Evolutionary conservation across 2,113 vertebrate genomes (phyloP).

Genomic region (Vimba vimba): DNA sequence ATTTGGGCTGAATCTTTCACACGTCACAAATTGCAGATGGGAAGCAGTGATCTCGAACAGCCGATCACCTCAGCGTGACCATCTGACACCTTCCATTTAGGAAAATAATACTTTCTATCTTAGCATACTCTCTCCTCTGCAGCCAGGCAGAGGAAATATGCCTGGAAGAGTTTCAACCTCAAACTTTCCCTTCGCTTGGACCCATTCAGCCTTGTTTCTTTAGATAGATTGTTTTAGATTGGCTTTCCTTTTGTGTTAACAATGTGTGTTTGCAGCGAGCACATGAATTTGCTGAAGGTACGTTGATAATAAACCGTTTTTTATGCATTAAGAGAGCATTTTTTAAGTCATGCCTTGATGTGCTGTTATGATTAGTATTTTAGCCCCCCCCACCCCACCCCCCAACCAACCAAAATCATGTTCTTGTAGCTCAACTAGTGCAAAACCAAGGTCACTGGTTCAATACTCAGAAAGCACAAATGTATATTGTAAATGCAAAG

Average conservation of each 20-base stretch:
- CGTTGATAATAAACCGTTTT: background rate
- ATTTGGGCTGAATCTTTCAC: constrained; percentile 99
- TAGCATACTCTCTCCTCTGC: constrained; percentile 99
- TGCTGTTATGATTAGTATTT: background rate
- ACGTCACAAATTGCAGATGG: constrained; percentile 99
- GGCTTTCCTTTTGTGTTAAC: constrained; percentile 31
- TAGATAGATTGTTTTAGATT: constrained; percentile 54
- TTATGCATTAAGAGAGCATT: background rate
- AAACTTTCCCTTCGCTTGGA: constrained; percentile 65
- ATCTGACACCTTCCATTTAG: constrained; percentile 99
- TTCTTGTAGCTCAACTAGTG: background rate
- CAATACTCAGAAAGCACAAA: background rate
- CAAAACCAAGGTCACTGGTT: background rate
- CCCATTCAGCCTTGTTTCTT: constrained; percentile 64
- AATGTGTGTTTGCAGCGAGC: constrained; percentile 15
- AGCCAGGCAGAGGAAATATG: constrained; percentile 97
- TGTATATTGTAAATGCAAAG: too few species aligned
- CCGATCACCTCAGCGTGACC: constrained; percentile 99
- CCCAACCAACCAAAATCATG: background rate
- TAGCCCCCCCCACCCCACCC: background rate
- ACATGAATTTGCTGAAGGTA: background rate
- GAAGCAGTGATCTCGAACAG: constrained; percentile 99
- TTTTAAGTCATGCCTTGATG: background rate
- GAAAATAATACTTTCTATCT: constrained; percentile 99
- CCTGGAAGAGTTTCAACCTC: constrained; percentile 85